Evolutionary conservation across 2,797 vertebrate species (phyloP).

Genomic region (Bovichtus diacanthus): DNA sequence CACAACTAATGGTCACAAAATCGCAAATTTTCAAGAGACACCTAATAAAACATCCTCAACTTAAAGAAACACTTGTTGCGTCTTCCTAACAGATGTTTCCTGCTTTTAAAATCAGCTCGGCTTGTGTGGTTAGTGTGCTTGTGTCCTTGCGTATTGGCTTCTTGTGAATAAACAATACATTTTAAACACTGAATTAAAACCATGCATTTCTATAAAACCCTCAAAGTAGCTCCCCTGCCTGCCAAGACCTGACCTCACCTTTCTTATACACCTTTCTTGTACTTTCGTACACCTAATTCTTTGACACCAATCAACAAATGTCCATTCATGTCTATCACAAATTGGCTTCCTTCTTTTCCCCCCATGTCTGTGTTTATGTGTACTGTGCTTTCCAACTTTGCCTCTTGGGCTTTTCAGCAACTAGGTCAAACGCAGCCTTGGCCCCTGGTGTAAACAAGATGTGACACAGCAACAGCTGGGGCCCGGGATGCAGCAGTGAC

Average conservation of each 20-base stretch:
- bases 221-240: not conserved
- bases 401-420: constrained; percentile 67
- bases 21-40: not conserved
- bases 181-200: not conserved
- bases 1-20: not conserved
- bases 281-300: not conserved
- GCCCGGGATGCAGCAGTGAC: constrained; percentile 33
- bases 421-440: constrained; percentile 68
- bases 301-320: not conserved
- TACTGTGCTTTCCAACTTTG: constrained; percentile 38
- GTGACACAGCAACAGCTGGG: constrained; percentile 73
- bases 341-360: not conserved
- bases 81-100: not conserved
- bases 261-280: not conserved
- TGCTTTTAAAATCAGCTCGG: not conserved
- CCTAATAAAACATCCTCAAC: constrained; percentile 6
- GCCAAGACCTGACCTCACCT: not conserved
- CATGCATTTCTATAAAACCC: no score
- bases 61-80: not conserved
- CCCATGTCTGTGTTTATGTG: not conserved
- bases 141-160: not conserved
- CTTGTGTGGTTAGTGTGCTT: not conserved
- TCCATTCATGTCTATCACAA: not conserved
- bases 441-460: constrained; percentile 79
- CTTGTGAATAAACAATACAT: not conserved